Evolutionary conservation across 2,888 invertebrate species (phyloP), one percentile per base, ranked within the genome.

Genomic region (Frankliniella intonsa): DNA sequence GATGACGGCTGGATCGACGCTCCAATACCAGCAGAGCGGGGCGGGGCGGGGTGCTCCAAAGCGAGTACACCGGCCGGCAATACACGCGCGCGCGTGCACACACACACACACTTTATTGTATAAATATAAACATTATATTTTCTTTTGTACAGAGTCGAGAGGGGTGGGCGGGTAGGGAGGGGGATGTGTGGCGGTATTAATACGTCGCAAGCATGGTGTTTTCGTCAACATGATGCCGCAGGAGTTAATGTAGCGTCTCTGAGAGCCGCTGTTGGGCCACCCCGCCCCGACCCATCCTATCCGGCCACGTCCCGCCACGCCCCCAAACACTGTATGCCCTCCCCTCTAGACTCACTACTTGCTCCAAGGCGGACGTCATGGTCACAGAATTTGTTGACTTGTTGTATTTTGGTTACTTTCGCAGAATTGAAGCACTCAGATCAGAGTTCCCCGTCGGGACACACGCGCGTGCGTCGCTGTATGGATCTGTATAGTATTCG

Each of bases 171-270:
- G 9, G 17, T 2, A 55, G 55, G 55, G 55, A 55, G 9, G 55
- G 9, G 55, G 17, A 8, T 14, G 55, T 55, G 55, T 5, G 38
- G 38, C 38, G 38, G 38, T 38, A 38, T 38, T 38, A 38, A 38
- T 38, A 38, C 38, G 38, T 2, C 38, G 5, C 38, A 38, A 38
- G 38, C 62, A n/a, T 11, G 62, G 62, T 62, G 62, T 62, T 62
- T 62, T 62, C 19, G 62, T 62, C 62, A 62, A 62, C 62, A 62
- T 19, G 62, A 62, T 19, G 62, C 62, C 19, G 62, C 38, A n/a
- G 62, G n/a, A 62, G 62, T 62, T 62, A 62, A 62, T 62, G 62
- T 62, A 62, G 14, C 62, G 62, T 62, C 62, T 62, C 62, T 62
- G 62, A n/a, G 7, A 62, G 62, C 62, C 62, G 38, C 38, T 38